Conservation (phyloP, 1,140 invertebrate species). For the Lasioglossum baleicum region DNA sequence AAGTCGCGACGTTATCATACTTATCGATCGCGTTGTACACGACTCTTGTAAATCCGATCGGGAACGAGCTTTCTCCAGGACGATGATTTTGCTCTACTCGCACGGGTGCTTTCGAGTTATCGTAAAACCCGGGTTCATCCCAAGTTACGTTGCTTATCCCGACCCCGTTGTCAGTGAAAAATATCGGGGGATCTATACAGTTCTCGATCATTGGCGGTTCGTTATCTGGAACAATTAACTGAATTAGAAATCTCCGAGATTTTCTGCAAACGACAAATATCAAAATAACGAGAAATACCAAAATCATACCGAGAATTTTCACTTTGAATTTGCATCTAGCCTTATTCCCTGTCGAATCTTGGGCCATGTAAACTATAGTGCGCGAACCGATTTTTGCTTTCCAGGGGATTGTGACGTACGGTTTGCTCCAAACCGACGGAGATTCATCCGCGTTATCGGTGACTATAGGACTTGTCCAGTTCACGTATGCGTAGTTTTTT, state of each 20-base stretch:
- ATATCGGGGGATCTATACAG: conserved; percentile 82
- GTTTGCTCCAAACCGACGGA: conserved; percentile 66
- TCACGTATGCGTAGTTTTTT: conserved; percentile 80
- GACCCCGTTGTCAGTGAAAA: conserved; percentile 76
- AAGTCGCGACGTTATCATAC: conserved; percentile 82
- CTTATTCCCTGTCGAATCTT: conserved; percentile 81
- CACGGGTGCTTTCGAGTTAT: conserved; percentile 83
- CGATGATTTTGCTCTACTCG: conserved; percentile 68
- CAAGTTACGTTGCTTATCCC: conserved; percentile 79
- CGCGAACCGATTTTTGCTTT: conserved; percentile 78
- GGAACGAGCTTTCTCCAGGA: conserved; percentile 74
- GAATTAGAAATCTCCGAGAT: not conserved
- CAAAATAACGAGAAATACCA: not conserved
- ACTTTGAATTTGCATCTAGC: conserved; percentile 81
- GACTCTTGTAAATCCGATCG: conserved; percentile 82
- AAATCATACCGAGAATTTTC: conserved; percentile 76
- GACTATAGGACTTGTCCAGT: conserved; percentile 80
- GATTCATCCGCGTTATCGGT: conserved; percentile 60
- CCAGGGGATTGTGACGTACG: conserved; percentile 68
- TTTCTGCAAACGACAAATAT: not conserved
- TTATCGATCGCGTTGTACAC: conserved; percentile 83
- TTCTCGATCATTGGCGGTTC: conserved; percentile 84
- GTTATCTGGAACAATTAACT: conserved; percentile 77
- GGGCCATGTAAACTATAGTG: conserved; percentile 79
- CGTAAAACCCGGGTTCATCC: conserved; percentile 85